These are phyloP conservation scores for Fregetta grallaria DNA, from an alignment of 2,113 vertebrate genomes.

Conservation along the genomic window DNA sequence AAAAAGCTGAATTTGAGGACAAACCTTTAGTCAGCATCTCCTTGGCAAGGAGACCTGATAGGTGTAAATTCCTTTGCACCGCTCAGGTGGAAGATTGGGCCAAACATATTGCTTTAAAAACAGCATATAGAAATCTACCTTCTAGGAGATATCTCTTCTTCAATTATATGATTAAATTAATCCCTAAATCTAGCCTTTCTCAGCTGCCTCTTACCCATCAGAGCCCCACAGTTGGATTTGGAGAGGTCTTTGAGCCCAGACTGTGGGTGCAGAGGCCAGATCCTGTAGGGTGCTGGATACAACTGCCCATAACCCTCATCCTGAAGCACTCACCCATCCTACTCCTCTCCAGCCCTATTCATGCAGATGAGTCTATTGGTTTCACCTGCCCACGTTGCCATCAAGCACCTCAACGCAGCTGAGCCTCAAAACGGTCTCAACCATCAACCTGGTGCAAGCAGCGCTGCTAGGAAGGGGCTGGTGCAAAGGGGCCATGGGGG, in stretches of 20 bases:
- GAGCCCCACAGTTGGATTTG: rapidly evolving
- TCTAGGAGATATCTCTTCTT: rapidly evolving
- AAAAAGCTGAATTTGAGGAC: neutral
- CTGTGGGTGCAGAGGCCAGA: rapidly evolving
- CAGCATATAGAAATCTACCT: rapidly evolving
- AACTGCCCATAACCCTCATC: rapidly evolving
- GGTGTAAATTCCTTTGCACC: rapidly evolving
- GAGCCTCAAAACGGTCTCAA: rapidly evolving
- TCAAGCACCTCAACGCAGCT: neutral
- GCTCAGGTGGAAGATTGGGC: rapidly evolving
- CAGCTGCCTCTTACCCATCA: neutral
- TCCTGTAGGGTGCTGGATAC: rapidly evolving
- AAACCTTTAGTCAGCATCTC: rapidly evolving
- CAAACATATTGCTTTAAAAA: rapidly evolving
- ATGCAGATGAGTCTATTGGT: neutral
- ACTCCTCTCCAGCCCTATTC: neutral
- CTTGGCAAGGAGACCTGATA: neutral
- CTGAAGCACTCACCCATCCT: rapidly evolving
- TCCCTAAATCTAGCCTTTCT: neutral
- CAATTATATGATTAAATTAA: rapidly evolving
- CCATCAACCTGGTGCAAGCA: neutral
- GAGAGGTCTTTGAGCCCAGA: neutral
- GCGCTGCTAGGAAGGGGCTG: no score
- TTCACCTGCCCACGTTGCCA: neutral
- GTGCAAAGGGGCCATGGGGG: rapidly evolving